Percentiles rank a stretch among this genome's conserved stretches.
These are phyloP conservation scores for Phalloptychus januarius DNA, from an alignment of 2,797 vertebrate species.

Conservation along the genomic window DNA sequence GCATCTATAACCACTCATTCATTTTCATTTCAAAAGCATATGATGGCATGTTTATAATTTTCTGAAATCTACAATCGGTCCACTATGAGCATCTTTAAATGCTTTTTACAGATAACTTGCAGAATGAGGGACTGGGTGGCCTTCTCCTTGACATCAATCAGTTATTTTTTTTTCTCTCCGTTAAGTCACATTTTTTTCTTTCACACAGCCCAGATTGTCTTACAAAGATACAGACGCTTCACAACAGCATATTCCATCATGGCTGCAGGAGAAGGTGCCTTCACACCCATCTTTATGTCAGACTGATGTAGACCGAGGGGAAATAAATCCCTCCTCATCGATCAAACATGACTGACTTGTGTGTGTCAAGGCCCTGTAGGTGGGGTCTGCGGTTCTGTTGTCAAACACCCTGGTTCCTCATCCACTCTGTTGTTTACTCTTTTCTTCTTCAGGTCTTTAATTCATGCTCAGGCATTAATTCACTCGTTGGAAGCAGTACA, in stretches of 20 bases:
- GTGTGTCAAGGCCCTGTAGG: constrained; percentile 28
- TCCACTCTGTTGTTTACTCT: background rate
- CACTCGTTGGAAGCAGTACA: background rate
- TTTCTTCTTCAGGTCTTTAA: background rate
- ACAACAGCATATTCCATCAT: constrained; percentile 38
- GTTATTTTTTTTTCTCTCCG: constrained; percentile 26
- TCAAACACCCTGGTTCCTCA: constrained; percentile 16
- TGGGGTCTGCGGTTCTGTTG: constrained; percentile 28
- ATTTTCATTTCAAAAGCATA: constrained; percentile 27
- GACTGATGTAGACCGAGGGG: constrained; percentile 17
- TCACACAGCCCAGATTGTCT: constrained; percentile 33
- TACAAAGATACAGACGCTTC: constrained; percentile 29
- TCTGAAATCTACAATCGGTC: constrained; percentile 36
- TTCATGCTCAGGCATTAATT: constrained; percentile 29
- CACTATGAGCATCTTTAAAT: constrained; percentile 34
- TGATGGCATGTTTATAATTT: constrained; percentile 16
- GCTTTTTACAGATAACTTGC: constrained; percentile 26
- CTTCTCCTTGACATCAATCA: constrained; percentile 30
- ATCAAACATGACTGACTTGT: constrained; percentile 34
- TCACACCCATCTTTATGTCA: constrained; percentile 36
- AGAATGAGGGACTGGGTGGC: constrained; percentile 31
- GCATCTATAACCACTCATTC: constrained; percentile 21
- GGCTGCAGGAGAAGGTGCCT: constrained; percentile 19
- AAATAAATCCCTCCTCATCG: constrained; percentile 17
- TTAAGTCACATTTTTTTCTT: constrained; percentile 24